phyloP scores from a whole-genome alignment of 1,140 invertebrate genomes.

The Lycorma delicatula region DNA sequence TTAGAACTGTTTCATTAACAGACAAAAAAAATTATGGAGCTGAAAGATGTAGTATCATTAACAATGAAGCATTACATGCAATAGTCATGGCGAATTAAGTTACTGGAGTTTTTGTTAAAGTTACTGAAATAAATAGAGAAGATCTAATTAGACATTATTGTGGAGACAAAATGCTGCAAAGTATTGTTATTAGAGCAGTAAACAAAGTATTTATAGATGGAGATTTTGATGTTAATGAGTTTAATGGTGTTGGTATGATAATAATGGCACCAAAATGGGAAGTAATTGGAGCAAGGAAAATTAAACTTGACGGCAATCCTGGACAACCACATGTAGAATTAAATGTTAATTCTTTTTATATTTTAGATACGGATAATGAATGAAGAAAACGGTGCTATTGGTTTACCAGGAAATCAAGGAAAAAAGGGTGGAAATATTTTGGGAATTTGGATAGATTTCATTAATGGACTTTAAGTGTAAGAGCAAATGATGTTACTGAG shows the following conservation, averaged over 20 bases:
- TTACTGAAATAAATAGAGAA: background rate
- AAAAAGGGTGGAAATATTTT: background rate
- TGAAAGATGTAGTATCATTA: no score
- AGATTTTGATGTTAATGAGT: background rate
- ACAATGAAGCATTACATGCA: no score
- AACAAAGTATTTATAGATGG: background rate
- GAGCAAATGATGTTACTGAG: background rate
- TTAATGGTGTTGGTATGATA: background rate
- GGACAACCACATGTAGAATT: no score
- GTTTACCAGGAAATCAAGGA: background rate
- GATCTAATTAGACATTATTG: background rate
- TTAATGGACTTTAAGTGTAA: background rate
- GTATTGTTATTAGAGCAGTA: background rate
- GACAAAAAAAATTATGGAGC: no score
- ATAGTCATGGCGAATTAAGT: background rate
- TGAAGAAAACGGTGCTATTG: background rate
- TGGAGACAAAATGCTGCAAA: background rate
- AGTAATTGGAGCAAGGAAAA: background rate
- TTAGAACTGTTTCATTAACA: no score
- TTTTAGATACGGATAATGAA: no score
- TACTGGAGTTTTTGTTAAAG: background rate
- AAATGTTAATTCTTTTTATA: background rate
- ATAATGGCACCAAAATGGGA: background rate
- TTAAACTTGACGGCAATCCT: background rate
- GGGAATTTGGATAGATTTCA: background rate